Conservation (phyloP, 2,113 vertebrate species). For the Eptatretus burgeri region DNA sequence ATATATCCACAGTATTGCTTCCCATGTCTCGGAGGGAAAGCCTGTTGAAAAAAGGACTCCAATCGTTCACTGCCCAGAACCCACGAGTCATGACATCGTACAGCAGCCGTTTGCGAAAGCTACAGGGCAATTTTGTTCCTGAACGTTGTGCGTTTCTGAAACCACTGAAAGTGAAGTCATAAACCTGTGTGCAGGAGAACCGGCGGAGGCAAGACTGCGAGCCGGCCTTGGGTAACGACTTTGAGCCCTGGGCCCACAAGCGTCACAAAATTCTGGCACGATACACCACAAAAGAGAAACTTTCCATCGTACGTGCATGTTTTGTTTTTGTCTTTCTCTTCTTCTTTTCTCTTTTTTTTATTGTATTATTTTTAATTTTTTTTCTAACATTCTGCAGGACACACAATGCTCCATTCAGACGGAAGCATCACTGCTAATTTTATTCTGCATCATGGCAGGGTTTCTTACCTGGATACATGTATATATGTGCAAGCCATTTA, state of each 20-base stretch:
- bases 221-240: slow-evolving; percentile 34
- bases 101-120: background rate
- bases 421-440: no score
- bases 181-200: slow-evolving; percentile 32
- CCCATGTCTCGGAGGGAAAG: no score
- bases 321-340: no score
- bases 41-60: background rate
- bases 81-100: background rate
- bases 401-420: no score
- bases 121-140: background rate
- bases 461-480: no score
- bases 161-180: slow-evolving; percentile 15
- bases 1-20: no score
- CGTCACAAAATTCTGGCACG: slow-evolving; percentile 62
- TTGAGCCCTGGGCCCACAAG: slow-evolving; percentile 63
- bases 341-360: no score
- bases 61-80: background rate
- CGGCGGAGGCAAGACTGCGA: slow-evolving; percentile 30
- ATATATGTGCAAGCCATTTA: no score
- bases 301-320: slow-evolving; percentile 49
- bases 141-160: background rate
- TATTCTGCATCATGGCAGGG: no score
- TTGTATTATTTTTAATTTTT: no score
- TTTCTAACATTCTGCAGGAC: no score
- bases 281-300: slow-evolving; percentile 81